Conservation (phyloP, 2,797 vertebrate species). For the Hyperoplus lanceolatus region DNA sequence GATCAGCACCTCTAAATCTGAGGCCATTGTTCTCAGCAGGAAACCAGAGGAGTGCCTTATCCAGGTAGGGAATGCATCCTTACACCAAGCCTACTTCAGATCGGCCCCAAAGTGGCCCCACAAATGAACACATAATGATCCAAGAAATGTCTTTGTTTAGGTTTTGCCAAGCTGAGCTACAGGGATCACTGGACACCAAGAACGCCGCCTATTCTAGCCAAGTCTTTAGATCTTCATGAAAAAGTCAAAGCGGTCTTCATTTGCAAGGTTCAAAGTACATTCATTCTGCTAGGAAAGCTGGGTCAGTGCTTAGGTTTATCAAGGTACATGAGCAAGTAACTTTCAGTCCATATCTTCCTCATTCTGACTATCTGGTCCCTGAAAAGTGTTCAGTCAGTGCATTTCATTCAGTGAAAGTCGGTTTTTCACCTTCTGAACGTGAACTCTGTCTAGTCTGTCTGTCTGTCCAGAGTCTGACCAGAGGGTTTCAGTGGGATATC, state of each 20-base stretch:
- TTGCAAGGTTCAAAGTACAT: not conserved
- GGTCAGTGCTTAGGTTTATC: constrained; percentile 17
- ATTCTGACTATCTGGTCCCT: not conserved
- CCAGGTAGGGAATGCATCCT: no score
- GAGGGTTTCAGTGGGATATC: constrained; percentile 18
- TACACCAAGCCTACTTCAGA: no score
- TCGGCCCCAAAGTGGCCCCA: not conserved
- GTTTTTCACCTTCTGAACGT: constrained; percentile 5
- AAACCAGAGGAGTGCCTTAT: no score
- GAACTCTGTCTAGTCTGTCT: constrained; percentile 10
- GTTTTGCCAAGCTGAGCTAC: not conserved
- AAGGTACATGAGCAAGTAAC: constrained; percentile 19
- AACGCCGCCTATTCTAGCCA: not conserved
- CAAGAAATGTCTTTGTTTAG: not conserved
- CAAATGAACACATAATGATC: not conserved
- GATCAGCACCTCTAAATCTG: no score
- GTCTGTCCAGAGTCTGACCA: not conserved
- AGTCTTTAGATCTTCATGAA: not conserved
- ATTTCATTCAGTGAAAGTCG: not conserved
- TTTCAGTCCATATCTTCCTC: not conserved
- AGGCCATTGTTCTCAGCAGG: no score
- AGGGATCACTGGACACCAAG: not conserved
- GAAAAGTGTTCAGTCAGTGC: not conserved
- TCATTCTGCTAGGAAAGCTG: not conserved
- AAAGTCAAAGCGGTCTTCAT: not conserved